These are phyloP conservation scores for Caenorhabditis imperialis DNA, from an alignment of 2,888 invertebrate species.

Conservation along the genomic window DNA sequence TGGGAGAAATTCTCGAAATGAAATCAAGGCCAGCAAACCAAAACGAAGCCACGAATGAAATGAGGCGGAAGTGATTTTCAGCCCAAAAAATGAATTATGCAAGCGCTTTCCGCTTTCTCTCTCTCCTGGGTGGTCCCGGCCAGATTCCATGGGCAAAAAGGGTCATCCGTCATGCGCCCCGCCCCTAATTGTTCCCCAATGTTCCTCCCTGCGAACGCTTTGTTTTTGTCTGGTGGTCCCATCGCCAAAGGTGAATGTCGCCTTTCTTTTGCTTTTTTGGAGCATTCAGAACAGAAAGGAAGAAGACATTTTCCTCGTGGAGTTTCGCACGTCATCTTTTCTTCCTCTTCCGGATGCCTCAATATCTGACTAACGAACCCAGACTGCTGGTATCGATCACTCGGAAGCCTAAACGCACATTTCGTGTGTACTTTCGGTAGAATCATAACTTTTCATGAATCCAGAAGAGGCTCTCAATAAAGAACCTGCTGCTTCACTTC, in stretches of 20 bases:
- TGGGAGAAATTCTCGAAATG: too few relatives aligned
- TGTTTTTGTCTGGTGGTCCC: constrained; percentile 5
- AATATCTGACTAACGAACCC: constrained; percentile 33
- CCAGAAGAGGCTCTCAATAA: too few relatives aligned
- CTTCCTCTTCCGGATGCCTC: constrained; percentile 14
- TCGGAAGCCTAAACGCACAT: too few relatives aligned
- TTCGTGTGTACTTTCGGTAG: too few relatives aligned
- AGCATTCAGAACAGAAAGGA: not conserved
- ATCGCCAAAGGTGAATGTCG: constrained; percentile 21
- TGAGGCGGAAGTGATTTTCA: constrained; percentile 30
- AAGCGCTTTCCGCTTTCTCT: not conserved
- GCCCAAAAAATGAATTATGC: constrained; percentile 4
- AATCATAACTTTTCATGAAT: too few relatives aligned
- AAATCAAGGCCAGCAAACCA: constrained; percentile 11
- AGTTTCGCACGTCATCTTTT: constrained; percentile 1
- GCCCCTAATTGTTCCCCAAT: constrained; percentile 22
- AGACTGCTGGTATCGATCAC: constrained; percentile 5
- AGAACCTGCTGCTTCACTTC: too few relatives aligned
- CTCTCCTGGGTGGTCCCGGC: too few relatives aligned
- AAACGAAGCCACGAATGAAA: too few relatives aligned
- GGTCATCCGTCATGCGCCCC: constrained; percentile 18
- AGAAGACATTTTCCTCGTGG: not conserved
- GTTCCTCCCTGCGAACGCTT: constrained; percentile 7
- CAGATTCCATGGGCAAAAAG: not conserved
- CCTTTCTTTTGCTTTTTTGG: constrained; percentile 4